Evolutionary conservation across 2,888 invertebrate species (phyloP).

Genomic region (Cheilosia urbana): DNA sequence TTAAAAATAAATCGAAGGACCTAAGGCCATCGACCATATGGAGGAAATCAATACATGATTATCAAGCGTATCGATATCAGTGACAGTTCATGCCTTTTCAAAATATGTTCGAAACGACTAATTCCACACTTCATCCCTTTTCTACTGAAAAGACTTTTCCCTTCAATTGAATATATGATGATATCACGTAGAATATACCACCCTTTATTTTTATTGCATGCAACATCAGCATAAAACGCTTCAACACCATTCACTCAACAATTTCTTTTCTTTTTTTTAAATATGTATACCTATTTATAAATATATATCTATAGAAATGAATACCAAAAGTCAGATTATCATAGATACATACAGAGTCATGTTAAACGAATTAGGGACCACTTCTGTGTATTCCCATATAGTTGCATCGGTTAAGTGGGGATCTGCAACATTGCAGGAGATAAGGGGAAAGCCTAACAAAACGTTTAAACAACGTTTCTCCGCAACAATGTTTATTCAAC

Average conservation of each 20-base stretch:
- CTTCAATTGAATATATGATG: slow-evolving; percentile 19
- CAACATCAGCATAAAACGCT: slow-evolving; percentile 2
- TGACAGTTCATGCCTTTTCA: background rate
- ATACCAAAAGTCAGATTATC: slow-evolving; percentile 6
- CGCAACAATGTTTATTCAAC: slow-evolving; percentile 68
- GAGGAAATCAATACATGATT: background rate
- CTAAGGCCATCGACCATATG: background rate
- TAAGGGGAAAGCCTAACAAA: slow-evolving; percentile 12
- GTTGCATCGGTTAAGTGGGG: slow-evolving; percentile 36
- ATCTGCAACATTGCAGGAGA: slow-evolving; percentile 42
- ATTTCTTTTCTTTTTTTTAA: background rate
- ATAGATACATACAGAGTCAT: background rate
- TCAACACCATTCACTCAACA: slow-evolving; percentile 5
- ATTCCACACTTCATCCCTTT: background rate
- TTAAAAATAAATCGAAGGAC: slow-evolving; percentile 2
- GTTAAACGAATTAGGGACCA: slow-evolving; percentile 19
- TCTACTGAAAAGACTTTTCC: background rate
- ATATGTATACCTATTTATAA: background rate
- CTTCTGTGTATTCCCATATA: slow-evolving; percentile 12
- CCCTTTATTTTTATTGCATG: slow-evolving; percentile 17
- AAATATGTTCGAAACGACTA: background rate
- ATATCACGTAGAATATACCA: slow-evolving; percentile 10
- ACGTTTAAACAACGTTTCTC: background rate
- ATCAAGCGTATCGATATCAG: background rate
- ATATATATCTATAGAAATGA: background rate